phyloP scores from a whole-genome alignment of 2,797 vertebrate species.

The Setipinna tenuifilis region DNA sequence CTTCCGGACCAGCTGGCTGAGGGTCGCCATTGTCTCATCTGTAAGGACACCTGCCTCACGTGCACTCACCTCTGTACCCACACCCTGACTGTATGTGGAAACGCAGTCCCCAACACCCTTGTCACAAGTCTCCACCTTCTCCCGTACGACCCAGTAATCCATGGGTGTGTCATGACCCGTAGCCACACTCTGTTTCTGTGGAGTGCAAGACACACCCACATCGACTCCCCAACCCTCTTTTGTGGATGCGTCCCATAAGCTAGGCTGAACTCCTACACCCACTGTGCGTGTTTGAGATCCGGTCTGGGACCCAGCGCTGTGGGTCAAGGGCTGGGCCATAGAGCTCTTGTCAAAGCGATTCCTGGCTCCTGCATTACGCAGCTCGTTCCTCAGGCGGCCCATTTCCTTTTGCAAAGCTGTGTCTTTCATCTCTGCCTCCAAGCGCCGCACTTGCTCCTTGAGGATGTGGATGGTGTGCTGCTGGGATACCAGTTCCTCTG shows the following conservation, averaged over 20 bases:
- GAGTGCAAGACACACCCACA: conserved; percentile 78
- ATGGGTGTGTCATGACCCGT: conserved; percentile 81
- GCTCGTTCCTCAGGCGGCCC: conserved; percentile 88
- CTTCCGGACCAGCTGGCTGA: not conserved
- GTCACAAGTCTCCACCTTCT: conserved; percentile 76
- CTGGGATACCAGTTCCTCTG: conserved; percentile 86
- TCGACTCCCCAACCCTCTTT: conserved; percentile 64
- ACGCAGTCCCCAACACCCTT: conserved; percentile 70
- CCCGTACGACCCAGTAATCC: conserved; percentile 82
- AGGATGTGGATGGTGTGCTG: conserved; percentile 86
- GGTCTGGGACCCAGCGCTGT: conserved; percentile 75
- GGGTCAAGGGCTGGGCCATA: conserved; percentile 72
- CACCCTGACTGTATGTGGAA: conserved; percentile 70
- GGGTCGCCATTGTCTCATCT: conserved; percentile 57
- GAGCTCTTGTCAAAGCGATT: conserved; percentile 84
- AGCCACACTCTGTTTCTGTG: conserved; percentile 57
- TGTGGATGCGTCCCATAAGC: conserved; percentile 72
- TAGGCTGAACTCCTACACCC: conserved; percentile 79
- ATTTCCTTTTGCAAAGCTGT: conserved; percentile 88
- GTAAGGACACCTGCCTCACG: conserved; percentile 81
- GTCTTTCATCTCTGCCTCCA: conserved; percentile 92
- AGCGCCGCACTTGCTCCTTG: conserved; percentile 83
- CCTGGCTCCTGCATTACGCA: conserved; percentile 85
- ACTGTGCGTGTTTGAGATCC: conserved; percentile 76
- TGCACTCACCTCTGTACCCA: conserved; percentile 69